phyloP scores from a whole-genome alignment of 2,888 invertebrate species.

The Pachycephus smyrnensis region DNA sequence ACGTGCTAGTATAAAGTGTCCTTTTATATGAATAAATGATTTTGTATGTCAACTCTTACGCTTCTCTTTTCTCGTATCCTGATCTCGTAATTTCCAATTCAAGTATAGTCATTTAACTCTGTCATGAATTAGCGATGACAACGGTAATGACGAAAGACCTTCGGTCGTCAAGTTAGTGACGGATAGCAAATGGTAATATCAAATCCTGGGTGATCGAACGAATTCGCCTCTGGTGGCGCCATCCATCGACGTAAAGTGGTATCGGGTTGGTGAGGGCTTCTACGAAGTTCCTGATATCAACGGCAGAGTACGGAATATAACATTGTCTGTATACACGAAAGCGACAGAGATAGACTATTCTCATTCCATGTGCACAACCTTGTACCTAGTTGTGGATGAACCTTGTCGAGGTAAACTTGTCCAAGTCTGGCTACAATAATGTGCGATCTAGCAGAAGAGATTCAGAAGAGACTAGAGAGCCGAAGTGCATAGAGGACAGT shows the following conservation, averaged over 20 bases:
- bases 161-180: too few relatives aligned
- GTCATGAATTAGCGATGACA: too few relatives aligned
- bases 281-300: not conserved
- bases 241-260: not conserved
- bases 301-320: not conserved
- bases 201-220: not conserved
- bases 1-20: constrained; percentile 64
- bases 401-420: not conserved
- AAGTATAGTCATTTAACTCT: too few relatives aligned
- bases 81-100: too few relatives aligned
- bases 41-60: constrained; percentile 53
- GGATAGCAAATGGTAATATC: too few relatives aligned
- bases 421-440: not conserved
- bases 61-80: too few relatives aligned
- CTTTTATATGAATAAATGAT: constrained; percentile 64
- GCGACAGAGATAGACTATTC: not conserved
- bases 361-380: not conserved
- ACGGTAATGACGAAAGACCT: too few relatives aligned
- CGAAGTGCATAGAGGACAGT: not conserved
- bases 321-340: not conserved
- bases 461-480: not conserved
- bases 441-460: not conserved
- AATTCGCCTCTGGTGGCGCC: not conserved
- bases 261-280: not conserved
- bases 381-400: not conserved